Evolutionary conservation across 2,113 vertebrate genomes (phyloP), one percentile per base, ranked within the genome.

Genomic region (Empidonax traillii): DNA sequence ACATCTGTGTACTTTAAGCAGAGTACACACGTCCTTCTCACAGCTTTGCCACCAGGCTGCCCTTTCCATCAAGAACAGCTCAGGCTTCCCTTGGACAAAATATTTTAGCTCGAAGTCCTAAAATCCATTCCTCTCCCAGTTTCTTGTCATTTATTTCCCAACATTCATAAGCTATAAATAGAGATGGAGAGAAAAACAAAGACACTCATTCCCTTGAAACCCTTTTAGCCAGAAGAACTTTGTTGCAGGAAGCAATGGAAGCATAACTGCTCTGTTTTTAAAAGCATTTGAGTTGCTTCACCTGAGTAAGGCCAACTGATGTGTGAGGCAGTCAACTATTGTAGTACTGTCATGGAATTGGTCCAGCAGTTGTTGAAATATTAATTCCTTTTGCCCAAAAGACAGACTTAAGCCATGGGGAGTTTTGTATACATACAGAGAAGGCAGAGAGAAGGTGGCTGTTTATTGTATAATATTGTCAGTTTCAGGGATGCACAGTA

Each of bases 341-440:
- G 95, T 56, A 87, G 77, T 91, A 52, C 55, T 85, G 59, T 30
- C 41, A 51, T 73, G 69, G 83, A 95, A 63, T 7, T 92, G 82
- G 52, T 77, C 67, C 92, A 85, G 87, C 66, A 78, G 46, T 33
- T 80, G 44, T 83, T 81, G 61, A 87, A 94, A 95, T 87, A 51
- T 62, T 90, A 91, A 95, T 92, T 95, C 63, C 43, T 94, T 95
- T 67, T 95, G 94, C 68, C n/a, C 66, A 88, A 49, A 95, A 80
- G 78, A 69, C 12, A 51, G 49, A 18, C 71, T 87, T 82, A 53
- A 85, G 24, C 33, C 39, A 35, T 23, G 23, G 62, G 33, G 59
- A 73, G 67, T 83, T 69, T 79, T 79, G 30, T 25, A 10, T 39
- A 51, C 18, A 16, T 24, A 22, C 11, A 39, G 53, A 35, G n/a